Conservation (phyloP, 2,888 invertebrate species). For the Lacanobia wlatinum region DNA sequence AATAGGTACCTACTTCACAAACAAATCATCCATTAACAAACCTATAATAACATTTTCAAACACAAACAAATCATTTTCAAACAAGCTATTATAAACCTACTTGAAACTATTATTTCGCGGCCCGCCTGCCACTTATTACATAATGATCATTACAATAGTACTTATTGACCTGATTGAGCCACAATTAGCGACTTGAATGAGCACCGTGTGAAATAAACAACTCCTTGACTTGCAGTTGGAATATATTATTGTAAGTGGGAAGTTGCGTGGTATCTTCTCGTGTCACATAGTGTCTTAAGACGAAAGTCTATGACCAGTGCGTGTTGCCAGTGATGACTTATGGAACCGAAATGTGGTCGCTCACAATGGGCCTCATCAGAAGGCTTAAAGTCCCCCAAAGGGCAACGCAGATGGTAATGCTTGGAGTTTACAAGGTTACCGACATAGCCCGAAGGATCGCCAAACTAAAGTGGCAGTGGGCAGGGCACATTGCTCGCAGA, state of each 20-base stretch:
- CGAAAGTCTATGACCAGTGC: no score
- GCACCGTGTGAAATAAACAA: slow-evolving; percentile 58
- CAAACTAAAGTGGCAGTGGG: no score
- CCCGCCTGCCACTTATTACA: slow-evolving; percentile 27
- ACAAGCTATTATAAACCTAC: slow-evolving; percentile 33
- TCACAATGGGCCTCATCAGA: no score
- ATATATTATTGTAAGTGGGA: slow-evolving; percentile 22
- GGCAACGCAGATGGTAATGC: no score
- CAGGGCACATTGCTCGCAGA: no score
- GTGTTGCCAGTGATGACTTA: no score
- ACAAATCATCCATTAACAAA: background rate
- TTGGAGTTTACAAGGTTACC: no score
- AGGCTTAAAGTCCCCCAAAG: no score
- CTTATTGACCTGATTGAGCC: slow-evolving; percentile 56
- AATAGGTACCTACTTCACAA: background rate
- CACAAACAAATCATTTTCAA: slow-evolving; percentile 42
- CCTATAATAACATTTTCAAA: slow-evolving; percentile 13
- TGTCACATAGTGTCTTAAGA: no score
- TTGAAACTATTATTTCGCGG: slow-evolving; percentile 33
- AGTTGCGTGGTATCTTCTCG: no score
- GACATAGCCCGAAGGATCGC: no score
- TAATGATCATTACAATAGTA: slow-evolving; percentile 55
- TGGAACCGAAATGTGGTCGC: no score
- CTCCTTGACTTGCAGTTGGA: slow-evolving; percentile 38
- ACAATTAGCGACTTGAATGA: slow-evolving; percentile 53